phyloP scores from a whole-genome alignment of 1,140 invertebrate genomes.

The Lasaia peninsularis region DNA sequence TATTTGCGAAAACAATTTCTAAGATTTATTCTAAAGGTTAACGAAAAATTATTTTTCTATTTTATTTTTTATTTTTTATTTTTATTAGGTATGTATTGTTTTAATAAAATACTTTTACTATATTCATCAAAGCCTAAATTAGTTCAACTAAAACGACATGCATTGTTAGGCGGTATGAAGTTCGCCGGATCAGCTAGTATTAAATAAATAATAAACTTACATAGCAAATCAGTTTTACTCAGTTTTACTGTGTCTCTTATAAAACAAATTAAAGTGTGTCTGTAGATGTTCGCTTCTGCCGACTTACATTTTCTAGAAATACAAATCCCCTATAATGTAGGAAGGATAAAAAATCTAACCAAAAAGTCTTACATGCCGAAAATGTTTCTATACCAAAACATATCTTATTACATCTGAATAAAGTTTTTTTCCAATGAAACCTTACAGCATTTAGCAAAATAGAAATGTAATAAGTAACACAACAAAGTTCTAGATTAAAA shows the following conservation, averaged over 20 bases:
- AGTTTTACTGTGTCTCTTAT: no score
- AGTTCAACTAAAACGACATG: no score
- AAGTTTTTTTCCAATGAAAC: background rate
- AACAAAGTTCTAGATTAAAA: background rate
- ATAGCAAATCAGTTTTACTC: no score
- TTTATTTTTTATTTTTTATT: no score
- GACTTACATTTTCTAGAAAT: conserved; percentile 44
- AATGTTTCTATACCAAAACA: conserved; percentile 8
- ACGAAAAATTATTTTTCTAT: no score
- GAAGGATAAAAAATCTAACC: conserved; percentile 59
- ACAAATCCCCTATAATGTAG: conserved; percentile 54
- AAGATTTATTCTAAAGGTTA: no score
- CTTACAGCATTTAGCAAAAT: background rate
- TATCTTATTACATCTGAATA: conserved; percentile 19
- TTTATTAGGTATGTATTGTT: no score
- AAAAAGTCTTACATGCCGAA: conserved; percentile 36
- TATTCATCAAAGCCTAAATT: no score
- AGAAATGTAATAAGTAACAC: background rate
- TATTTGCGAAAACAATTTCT: no score
- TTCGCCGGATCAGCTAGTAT: background rate
- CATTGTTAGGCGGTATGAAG: no score
- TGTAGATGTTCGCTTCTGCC: conserved; percentile 32
- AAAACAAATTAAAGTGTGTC: conserved; percentile 29
- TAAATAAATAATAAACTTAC: no score
- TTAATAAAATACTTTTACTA: no score